Evolutionary conservation across 2,113 vertebrate genomes (phyloP).

Genomic region (Genyomyrus donnyi): DNA sequence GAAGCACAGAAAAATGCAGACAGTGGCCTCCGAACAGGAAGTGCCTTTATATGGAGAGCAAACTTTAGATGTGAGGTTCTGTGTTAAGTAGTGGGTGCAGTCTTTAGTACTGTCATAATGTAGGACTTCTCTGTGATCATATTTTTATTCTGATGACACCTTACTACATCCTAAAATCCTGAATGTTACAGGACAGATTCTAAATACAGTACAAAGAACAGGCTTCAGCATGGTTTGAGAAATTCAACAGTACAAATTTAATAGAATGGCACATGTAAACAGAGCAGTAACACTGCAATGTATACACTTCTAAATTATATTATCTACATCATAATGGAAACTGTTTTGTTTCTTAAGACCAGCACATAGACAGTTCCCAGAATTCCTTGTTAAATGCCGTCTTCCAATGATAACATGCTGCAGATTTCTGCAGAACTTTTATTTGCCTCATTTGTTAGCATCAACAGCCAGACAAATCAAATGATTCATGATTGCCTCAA

Average conservation of each 20-base stretch:
- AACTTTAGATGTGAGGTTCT: conserved; percentile 27
- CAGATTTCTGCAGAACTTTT: neutral
- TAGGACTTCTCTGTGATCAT: neutral
- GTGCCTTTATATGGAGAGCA: conserved; percentile 41
- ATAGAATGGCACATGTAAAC: neutral
- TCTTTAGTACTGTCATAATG: neutral
- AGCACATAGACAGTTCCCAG: neutral
- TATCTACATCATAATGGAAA: neutral
- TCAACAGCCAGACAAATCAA: neutral
- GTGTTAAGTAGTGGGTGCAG: neutral
- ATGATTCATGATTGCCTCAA: neutral
- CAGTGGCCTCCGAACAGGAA: conserved; percentile 34
- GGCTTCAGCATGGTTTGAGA: neutral
- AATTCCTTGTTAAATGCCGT: neutral
- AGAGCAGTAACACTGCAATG: neutral
- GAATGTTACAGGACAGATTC: neutral
- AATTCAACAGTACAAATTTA: neutral
- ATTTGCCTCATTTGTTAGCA: neutral
- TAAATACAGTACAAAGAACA: conserved; percentile 23
- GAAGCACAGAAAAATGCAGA: conserved; percentile 20
- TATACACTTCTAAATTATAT: neutral
- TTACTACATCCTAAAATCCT: neutral
- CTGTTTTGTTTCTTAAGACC: neutral
- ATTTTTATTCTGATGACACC: neutral
- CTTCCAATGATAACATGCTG: neutral